Evolutionary conservation across 1,140 invertebrate species (phyloP).

Genomic region (Macrobrachium rosenbergii): DNA sequence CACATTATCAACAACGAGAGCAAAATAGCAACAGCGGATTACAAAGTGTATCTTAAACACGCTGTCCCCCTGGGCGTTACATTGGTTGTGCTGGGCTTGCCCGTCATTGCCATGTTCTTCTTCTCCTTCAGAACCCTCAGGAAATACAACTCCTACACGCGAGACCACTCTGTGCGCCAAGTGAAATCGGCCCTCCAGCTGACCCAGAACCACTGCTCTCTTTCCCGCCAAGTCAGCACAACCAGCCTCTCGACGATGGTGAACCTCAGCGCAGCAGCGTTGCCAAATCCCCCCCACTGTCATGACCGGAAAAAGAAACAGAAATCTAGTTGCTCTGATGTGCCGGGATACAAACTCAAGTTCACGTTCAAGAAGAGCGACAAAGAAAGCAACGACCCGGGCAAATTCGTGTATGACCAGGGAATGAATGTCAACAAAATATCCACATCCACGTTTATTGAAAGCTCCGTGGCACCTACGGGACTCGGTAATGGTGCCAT

Average conservation of each 20-base stretch:
- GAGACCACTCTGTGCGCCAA: slow-evolving; percentile 52
- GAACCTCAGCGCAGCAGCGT: slow-evolving; percentile 21
- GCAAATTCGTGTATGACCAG: not conserved
- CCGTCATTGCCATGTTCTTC: slow-evolving; percentile 50
- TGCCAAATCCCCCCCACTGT: not conserved
- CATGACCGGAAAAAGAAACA: not conserved
- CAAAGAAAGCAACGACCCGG: not conserved
- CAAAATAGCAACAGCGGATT: slow-evolving; percentile 63
- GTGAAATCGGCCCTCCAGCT: slow-evolving; percentile 60
- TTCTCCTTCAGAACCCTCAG: slow-evolving; percentile 59
- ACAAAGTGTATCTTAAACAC: slow-evolving; percentile 61
- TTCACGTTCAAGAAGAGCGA: slow-evolving; percentile 40
- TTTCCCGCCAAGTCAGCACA: slow-evolving; percentile 48
- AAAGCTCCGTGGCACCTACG: not conserved
- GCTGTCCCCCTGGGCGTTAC: slow-evolving; percentile 54
- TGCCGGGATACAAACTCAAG: slow-evolving; percentile 40
- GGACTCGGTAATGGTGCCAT: too few relatives aligned
- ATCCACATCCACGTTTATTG: not conserved
- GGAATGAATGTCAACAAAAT: not conserved
- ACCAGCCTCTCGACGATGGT: slow-evolving; percentile 53
- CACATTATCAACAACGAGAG: slow-evolving; percentile 65
- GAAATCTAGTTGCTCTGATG: not conserved
- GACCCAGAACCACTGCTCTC: slow-evolving; percentile 54
- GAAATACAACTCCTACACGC: slow-evolving; percentile 58
- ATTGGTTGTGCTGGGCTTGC: slow-evolving; percentile 49